Evolutionary conservation across 2,888 invertebrate species (phyloP).

Genomic region (Rhingia rostrata): DNA sequence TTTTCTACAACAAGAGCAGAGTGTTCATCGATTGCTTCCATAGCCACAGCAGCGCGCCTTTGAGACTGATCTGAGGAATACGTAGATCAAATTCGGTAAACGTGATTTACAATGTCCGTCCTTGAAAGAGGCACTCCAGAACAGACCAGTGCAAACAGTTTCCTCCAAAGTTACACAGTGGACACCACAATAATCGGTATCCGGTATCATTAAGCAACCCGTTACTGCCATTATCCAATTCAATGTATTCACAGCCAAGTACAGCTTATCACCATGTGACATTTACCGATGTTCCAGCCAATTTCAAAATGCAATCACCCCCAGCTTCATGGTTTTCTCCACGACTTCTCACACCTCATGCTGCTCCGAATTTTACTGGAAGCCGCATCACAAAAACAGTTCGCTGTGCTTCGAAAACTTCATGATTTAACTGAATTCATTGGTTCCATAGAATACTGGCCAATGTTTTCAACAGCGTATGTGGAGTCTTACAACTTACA

Average conservation of each 20-base stretch:
- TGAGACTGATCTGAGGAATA: constrained; percentile 13
- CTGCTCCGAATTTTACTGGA: constrained; percentile 17
- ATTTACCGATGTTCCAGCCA: constrained; percentile 1
- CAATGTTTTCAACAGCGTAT: constrained; percentile 65
- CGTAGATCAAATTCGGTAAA: constrained; percentile 3
- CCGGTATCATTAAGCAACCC: constrained; percentile 16
- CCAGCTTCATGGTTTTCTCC: constrained; percentile 16
- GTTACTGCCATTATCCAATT: not conserved
- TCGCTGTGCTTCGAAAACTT: constrained; percentile 34
- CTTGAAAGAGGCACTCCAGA: constrained; percentile 4
- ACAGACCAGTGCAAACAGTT: constrained; percentile 9
- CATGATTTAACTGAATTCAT: constrained; percentile 62
- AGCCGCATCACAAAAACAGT: constrained; percentile 13
- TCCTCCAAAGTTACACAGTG: not conserved
- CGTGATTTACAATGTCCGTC: constrained; percentile 14
- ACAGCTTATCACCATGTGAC: constrained; percentile 2
- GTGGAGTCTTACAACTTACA: constrained; percentile 54
- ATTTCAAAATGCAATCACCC: not conserved
- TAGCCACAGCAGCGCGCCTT: not conserved
- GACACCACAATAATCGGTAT: constrained; percentile 9
- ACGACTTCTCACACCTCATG: constrained; percentile 5
- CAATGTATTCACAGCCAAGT: not conserved
- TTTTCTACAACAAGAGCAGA: not conserved
- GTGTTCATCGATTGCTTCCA: not conserved
- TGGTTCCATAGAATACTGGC: constrained; percentile 65